Percentiles rank a stretch among this genome's conserved stretches.
phyloP scores from a whole-genome alignment of 2,888 invertebrate genomes.

The Andrena flavipes region DNA sequence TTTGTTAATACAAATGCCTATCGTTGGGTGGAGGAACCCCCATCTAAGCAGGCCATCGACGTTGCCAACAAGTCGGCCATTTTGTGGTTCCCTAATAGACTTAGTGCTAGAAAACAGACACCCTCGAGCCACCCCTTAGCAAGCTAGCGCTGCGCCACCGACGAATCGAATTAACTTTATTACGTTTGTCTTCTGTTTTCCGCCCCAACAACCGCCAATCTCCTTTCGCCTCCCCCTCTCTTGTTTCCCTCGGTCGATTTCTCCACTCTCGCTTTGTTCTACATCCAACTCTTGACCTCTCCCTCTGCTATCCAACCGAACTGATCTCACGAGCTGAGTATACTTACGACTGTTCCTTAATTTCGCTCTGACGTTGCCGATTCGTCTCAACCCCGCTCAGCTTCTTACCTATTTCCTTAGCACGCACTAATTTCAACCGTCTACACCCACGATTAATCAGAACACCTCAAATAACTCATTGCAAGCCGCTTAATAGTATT shows the following conservation, averaged over 20 bases:
- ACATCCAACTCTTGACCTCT: constrained; percentile 11
- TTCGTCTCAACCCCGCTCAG: too few relatives aligned
- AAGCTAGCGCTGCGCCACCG: constrained; percentile 56
- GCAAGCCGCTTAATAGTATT: too few relatives aligned
- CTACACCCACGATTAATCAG: too few relatives aligned
- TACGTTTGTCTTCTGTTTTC: constrained; percentile 83
- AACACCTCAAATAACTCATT: too few relatives aligned
- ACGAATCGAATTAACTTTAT: constrained; percentile 84
- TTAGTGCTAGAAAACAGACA: constrained; percentile 82
- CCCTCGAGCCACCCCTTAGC: constrained; percentile 60
- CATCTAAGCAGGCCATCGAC: constrained; percentile 51
- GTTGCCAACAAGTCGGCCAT: constrained; percentile 74
- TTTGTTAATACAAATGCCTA: background rate
- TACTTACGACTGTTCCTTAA: background rate
- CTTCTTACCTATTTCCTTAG: too few relatives aligned
- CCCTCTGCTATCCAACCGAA: background rate
- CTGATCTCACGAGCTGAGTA: background rate
- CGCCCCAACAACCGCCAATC: constrained; percentile 77
- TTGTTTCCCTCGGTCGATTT: constrained; percentile 53
- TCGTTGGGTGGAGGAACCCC: background rate
- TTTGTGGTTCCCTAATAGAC: constrained; percentile 77
- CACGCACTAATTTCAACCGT: too few relatives aligned
- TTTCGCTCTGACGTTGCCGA: background rate
- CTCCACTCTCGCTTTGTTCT: constrained; percentile 36
- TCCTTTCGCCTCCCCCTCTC: constrained; percentile 60